A percentile compares a stretch with the other conserved stretches of the same genome.
Conservation (phyloP, 2,888 invertebrate genomes). For the Acleris cristana region DNA sequence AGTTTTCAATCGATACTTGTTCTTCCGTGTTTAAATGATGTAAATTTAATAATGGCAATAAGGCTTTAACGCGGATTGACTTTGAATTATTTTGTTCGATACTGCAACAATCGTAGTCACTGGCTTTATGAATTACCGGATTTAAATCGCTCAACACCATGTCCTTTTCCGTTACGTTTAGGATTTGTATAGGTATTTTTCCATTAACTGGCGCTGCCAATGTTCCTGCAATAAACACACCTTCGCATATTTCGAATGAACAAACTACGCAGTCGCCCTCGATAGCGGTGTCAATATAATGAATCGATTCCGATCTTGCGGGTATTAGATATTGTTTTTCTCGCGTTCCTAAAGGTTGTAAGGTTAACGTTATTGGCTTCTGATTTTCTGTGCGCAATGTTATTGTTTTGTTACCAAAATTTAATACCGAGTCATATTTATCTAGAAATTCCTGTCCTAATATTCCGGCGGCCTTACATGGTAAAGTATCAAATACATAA, state of each 20-base stretch:
- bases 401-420: constrained; percentile 27
- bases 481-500: constrained; percentile 35
- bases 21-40: no score
- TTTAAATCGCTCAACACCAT: no score
- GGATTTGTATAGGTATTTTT: background rate
- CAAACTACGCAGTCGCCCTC: constrained; percentile 26
- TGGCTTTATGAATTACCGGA: no score
- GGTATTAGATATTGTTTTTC: background rate
- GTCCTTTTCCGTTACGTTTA: background rate
- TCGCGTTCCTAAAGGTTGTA: no score
- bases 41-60: no score
- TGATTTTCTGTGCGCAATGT: constrained; percentile 7
- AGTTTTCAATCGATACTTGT: background rate
- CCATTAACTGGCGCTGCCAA: constrained; percentile 10
- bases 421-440: constrained; percentile 23
- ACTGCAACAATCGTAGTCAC: no score
- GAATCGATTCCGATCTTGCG: constrained; percentile 28
- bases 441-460: constrained; percentile 36
- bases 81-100: no score
- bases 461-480: constrained; percentile 33
- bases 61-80: no score
- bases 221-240: constrained; percentile 28
- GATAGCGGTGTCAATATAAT: constrained; percentile 23
- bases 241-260: constrained; percentile 24
- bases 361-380: no score